Evolutionary conservation across 2,888 invertebrate species (phyloP), one percentile per base, ranked within the genome.

Genomic region (Pristionchus arcanus): DNA sequence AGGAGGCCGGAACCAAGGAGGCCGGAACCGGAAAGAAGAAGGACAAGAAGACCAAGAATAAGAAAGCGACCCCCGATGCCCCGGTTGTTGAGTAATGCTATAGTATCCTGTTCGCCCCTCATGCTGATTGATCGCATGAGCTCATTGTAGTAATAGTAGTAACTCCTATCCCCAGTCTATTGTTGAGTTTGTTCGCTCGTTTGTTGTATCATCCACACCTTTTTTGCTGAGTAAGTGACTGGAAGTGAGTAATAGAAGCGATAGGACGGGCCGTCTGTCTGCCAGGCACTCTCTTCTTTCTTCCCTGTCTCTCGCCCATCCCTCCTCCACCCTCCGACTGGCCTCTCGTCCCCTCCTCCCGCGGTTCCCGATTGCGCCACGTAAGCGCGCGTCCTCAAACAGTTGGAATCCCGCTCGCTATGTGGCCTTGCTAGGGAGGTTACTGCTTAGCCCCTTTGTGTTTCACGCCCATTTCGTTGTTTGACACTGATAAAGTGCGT

Each of bases 11-110:
- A 42, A n/a, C n/a, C n/a, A n/a, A n/a, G n/a, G n/a, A n/a, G n/a
- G 42, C 42, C 42, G 42, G 42, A 49, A 13, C 42, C 63, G 85
- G 71, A 37, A 21, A 53, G 84, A 90, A 87, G 85, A 85, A 81
- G 49, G 42, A 66, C 28, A 37, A 87, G 55, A 74, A 87, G 77
- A 77, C 34, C 31, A n/a, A 66, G n/a, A 13, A 71, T n/a, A 74
- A 87, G 77, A 28, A 42, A 42, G 31, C 31, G 28, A 16, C 31
- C 68, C 28, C 28, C 13, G 59, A 59, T 16, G 4, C 59, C 59
- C 59, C 59, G 59, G 59, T 59, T 59, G 59, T 21, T 25, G 59
- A 59, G 59, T 59, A 59, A 25, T 25, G 59, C 5, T 53, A 7
- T 53, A 7, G 53, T 53, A 11, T 53, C 15, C 11, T 53, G 7